phyloP scores from a whole-genome alignment of 1,140 invertebrate species.

The Aphis gossypii region DNA sequence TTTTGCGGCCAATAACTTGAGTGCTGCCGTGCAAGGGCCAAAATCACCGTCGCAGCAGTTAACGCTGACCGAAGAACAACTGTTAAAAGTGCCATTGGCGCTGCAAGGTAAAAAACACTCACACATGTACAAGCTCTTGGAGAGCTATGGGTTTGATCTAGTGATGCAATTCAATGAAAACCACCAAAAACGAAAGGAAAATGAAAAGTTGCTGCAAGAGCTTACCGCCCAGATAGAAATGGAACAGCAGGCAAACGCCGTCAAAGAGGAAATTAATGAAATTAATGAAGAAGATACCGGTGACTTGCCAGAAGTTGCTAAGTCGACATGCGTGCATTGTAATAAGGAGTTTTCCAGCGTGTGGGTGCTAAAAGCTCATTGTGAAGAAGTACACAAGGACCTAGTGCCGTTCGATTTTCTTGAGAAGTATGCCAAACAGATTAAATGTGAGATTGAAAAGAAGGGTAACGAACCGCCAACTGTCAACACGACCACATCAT shows the following conservation, averaged over 20 bases:
- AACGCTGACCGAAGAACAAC: slow-evolving; percentile 61
- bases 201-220: slow-evolving; percentile 62
- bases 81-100: slow-evolving; percentile 60
- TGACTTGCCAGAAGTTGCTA: slow-evolving; percentile 75
- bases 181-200: slow-evolving; percentile 71
- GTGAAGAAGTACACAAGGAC: slow-evolving; percentile 92
- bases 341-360: slow-evolving; percentile 94
- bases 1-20: slow-evolving; percentile 59
- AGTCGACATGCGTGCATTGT: slow-evolving; percentile 86
- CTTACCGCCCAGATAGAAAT: slow-evolving; percentile 62
- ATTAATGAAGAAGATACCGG: slow-evolving; percentile 68
- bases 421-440: slow-evolving; percentile 90
- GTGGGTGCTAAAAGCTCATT: slow-evolving; percentile 94
- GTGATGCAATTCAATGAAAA: slow-evolving; percentile 97
- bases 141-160: slow-evolving; percentile 93
- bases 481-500: slow-evolving; percentile 19
- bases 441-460: slow-evolving; percentile 85
- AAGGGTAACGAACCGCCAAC: slow-evolving; percentile 68
- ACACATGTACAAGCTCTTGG: slow-evolving; percentile 88
- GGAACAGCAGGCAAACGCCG: slow-evolving; percentile 64
- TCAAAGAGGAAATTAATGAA: slow-evolving; percentile 65
- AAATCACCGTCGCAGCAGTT: slow-evolving; percentile 61
- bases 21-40: slow-evolving; percentile 60
- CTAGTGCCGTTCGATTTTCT: slow-evolving; percentile 87
- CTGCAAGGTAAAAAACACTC: slow-evolving; percentile 74